Base-by-base conservation (phyloP, 2,113 vertebrate species). In the Mobula hypostoma region DNA sequence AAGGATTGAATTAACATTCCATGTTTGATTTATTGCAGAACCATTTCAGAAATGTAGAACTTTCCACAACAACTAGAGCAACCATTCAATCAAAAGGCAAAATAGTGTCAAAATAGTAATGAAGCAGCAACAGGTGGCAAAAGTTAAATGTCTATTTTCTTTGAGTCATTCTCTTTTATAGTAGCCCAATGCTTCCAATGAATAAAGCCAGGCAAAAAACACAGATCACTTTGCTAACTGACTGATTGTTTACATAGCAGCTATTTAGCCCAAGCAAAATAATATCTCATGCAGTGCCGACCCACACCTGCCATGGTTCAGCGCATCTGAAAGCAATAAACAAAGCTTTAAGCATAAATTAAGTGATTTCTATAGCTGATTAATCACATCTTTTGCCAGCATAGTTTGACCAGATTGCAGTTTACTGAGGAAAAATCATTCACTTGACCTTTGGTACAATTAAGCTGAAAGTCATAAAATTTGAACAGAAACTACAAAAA, bases 261-360 rank as follows among this genome's bases (percentile, higher is more conserved):
- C 74, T 21, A 63, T 78, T 76, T 74, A 36, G 68, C 32, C 94
- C 94, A 40, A 94, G 82, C 11, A 78, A 80, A 94, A 91, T 94
- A 85, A 94, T 78, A 82, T 66, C 94, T 72, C 32, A 68, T 6
- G 87, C 78, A 78, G 36, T 66, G 70, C 40, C 78, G 91, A 94
- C 32, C 94, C 68, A 74, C 91, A 63, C 91, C 88, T 94, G 29
- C 87, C 29, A 66, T 27, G 83, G 91, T 74, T 94, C 91, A 63
- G 29, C n/a, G 80, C 40, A 32, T 14, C 94, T 90, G 82, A 91
- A 76, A 92, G 87, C 76, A 90, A 94, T 92, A 90, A 94, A 29
- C 80, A 76, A 74, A 87, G 61, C 82, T 94, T 94, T 58, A 80
- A 80, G 9, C 87, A 94, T 91, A 94, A 94, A 93, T 94, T 79